These are phyloP conservation scores for Acrocephalus arundinaceus DNA, from an alignment of 2,113 vertebrate species.

Conservation along the genomic window DNA sequence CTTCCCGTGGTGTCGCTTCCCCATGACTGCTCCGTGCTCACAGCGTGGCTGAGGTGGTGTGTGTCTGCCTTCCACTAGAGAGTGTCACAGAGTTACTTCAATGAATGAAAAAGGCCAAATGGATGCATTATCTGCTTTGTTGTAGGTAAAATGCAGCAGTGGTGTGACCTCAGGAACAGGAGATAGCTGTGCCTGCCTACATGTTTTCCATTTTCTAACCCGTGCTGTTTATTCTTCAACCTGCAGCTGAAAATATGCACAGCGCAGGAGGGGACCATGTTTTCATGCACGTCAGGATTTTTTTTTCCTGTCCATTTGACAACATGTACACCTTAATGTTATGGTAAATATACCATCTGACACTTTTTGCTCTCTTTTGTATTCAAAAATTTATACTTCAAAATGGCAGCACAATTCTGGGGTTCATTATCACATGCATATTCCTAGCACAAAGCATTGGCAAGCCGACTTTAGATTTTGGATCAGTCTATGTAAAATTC, in stretches of 20 bases:
- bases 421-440: not conserved
- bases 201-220: not conserved
- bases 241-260: not conserved
- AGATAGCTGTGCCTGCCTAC: not conserved
- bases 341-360: not conserved
- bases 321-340: not conserved
- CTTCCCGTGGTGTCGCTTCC: not conserved
- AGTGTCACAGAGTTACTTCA: slow-evolving; percentile 21
- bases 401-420: slow-evolving; percentile 20
- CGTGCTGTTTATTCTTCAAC: not conserved
- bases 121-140: not conserved
- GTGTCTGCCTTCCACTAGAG: slow-evolving; percentile 33
- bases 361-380: not conserved
- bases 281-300: not conserved
- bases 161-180: not conserved
- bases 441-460: not conserved
- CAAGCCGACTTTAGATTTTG: slow-evolving; percentile 24
- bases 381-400: not conserved
- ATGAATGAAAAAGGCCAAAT: not conserved
- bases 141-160: not conserved
- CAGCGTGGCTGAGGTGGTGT: slow-evolving; percentile 25
- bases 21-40: not conserved
- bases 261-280: not conserved
- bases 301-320: not conserved
- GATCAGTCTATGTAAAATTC: slow-evolving; percentile 45